Percentiles rank a stretch among this genome's conserved stretches.
phyloP scores from a whole-genome alignment of 2,888 invertebrate species.

The Muscina levida region DNA sequence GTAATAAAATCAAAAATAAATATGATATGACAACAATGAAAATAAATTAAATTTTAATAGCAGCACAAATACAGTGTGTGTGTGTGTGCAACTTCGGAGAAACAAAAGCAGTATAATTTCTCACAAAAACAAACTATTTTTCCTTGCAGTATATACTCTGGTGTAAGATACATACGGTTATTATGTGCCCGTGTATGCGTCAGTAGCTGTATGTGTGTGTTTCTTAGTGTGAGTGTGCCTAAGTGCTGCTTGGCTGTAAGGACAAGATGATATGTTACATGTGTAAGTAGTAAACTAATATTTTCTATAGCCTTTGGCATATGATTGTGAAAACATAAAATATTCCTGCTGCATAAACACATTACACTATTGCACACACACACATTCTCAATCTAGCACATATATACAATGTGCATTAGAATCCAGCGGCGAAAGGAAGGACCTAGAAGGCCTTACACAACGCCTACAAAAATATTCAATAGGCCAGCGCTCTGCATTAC shows the following conservation, averaged over 20 bases:
- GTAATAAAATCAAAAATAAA: constrained; percentile 42
- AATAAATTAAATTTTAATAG: constrained; percentile 50
- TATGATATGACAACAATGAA: constrained; percentile 45
- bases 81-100: not conserved
- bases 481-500: no score
- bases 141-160: no score
- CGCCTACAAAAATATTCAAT: no score
- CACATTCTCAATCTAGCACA: not conserved
- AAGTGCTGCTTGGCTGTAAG: constrained; percentile 24
- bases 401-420: no score
- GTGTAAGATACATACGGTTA: no score
- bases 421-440: no score
- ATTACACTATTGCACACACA: not conserved
- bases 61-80: not conserved
- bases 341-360: constrained; percentile 8
- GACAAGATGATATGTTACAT: constrained; percentile 25
- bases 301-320: constrained; percentile 38
- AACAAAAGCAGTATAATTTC: not conserved
- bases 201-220: not conserved
- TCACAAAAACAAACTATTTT: constrained; percentile 5
- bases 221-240: not conserved
- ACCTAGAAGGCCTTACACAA: no score
- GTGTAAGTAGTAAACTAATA: constrained; percentile 43
- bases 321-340: constrained; percentile 33
- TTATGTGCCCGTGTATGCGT: not conserved